Evolutionary conservation across 2,797 vertebrate genomes (phyloP), one percentile per base, ranked within the genome.

Genomic region (Phalloptychus januarius): DNA sequence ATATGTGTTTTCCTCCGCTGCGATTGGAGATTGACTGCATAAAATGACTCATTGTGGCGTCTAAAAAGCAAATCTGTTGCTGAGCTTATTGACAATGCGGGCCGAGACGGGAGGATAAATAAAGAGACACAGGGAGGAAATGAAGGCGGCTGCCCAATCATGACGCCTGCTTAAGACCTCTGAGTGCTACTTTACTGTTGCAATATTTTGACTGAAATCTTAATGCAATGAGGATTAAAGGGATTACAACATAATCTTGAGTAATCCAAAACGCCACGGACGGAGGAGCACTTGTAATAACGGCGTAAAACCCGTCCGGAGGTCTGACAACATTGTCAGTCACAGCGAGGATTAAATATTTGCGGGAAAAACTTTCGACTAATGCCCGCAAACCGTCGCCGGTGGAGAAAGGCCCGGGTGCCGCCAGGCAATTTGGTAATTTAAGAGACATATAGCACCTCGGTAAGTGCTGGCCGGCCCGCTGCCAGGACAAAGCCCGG

Each of bases 241-340:
- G 97, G 98, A 99, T 99, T 99, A 99, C 98, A 98, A 97, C 97
- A 98, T 99, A 99, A 99, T 97, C 98, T 99, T 96, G 96, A 98
- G 97, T 99, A 99, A 99, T 98, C 97, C 97, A 97, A 97, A 97
- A 95, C 97, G 97, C 97, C 97, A 97, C 96, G 97, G 97, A 97
- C 96, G 96, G 95, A 96, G 96, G 92, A 92, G 91, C 82, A 92
- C 93, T 93, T 93, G 94, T 96, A 96, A 96, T 96, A 95, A 93
- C 96, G 91, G 93, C 95, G 95, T 96, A 97, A 97, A 97, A 91
- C 95, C 95, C 95, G 90, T 95, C 95, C 95, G 91, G 94, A 95
- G 92, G 95, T 95, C 94, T 96, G 96, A 97, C 95, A 96, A 96
- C 94, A 94, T 95, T 97, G 96, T 97, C 97, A 96, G 96, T 96